These are phyloP conservation scores for Camponotus floridanus DNA, from an alignment of 1,140 invertebrate genomes.

Conservation along the genomic window DNA sequence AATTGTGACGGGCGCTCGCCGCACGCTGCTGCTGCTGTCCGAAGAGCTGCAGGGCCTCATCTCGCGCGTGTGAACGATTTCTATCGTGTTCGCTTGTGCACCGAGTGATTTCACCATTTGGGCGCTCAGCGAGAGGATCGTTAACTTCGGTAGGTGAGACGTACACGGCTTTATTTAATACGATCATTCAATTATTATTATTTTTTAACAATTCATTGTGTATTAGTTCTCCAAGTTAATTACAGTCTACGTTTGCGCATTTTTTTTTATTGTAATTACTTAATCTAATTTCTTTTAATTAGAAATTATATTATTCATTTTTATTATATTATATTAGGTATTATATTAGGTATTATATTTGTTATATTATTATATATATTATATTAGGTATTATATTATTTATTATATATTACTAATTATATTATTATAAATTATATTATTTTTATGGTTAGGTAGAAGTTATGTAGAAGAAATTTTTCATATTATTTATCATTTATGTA, in stretches of 20 bases:
- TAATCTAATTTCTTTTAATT: neutral
- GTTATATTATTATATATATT: neutral
- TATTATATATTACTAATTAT: neutral
- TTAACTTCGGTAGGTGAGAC: conserved; percentile 48
- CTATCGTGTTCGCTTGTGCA: neutral
- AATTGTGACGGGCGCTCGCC: conserved; percentile 81
- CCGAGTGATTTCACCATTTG: conserved; percentile 40
- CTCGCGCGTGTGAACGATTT: conserved; percentile 81
- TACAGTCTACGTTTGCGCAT: neutral
- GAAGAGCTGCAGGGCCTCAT: conserved; percentile 32
- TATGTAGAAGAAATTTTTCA: neutral
- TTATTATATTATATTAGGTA: no score
- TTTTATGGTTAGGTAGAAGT: no score
- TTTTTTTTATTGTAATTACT: neutral
- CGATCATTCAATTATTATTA: neutral
- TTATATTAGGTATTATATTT: no score
- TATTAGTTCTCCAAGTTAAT: neutral
- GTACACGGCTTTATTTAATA: conserved; percentile 31
- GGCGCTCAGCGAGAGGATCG: conserved; percentile 34
- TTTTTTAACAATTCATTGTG: neutral
- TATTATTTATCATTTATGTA: no score
- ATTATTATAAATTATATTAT: neutral
- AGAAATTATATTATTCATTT: no score
- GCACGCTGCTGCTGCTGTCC: conserved; percentile 71
- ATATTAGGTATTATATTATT: no score